These are phyloP conservation scores for Protodeltote pygarga DNA, from an alignment of 2,888 invertebrate species.

Conservation along the genomic window DNA sequence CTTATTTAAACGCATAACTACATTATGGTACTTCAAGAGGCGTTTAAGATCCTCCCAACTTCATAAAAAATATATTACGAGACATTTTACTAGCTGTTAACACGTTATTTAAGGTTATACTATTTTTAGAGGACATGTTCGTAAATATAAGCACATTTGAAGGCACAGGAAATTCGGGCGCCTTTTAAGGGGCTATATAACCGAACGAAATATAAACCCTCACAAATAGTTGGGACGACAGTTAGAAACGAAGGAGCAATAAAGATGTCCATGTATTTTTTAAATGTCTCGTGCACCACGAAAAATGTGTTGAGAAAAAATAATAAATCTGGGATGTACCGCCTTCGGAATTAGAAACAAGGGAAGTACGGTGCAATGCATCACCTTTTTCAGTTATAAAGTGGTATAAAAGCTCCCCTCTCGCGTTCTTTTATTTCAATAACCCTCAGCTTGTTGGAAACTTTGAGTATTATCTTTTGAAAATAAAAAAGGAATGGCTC, in stretches of 20 bases:
- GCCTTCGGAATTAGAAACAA: slow-evolving; percentile 66
- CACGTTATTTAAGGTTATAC: slow-evolving; percentile 43
- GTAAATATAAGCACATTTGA: slow-evolving; percentile 43
- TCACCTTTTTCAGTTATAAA: slow-evolving; percentile 70
- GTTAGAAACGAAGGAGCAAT: slow-evolving; percentile 33
- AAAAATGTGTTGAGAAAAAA: slow-evolving; percentile 36
- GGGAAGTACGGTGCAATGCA: slow-evolving; percentile 61
- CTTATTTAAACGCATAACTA: no score
- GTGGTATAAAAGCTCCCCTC: slow-evolving; percentile 57
- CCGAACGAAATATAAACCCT: slow-evolving; percentile 44
- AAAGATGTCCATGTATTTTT: slow-evolving; percentile 46
- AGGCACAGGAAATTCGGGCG: slow-evolving; percentile 45
- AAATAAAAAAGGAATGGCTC: slow-evolving; percentile 58
- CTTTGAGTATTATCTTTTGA: slow-evolving; percentile 68
- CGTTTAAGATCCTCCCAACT: no score
- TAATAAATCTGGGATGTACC: slow-evolving; percentile 45
- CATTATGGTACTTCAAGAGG: no score
- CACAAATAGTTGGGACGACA: slow-evolving; percentile 37
- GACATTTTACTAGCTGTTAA: slow-evolving; percentile 40
- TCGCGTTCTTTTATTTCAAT: slow-evolving; percentile 76
- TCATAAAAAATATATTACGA: slow-evolving; percentile 42
- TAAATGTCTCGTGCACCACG: slow-evolving; percentile 40
- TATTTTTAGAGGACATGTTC: slow-evolving; percentile 40
- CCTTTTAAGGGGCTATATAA: slow-evolving; percentile 42
- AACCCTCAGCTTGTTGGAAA: slow-evolving; percentile 66